Base-by-base conservation (phyloP, 2,888 invertebrate genomes). In the Lasioglossum pauxillum region DNA sequence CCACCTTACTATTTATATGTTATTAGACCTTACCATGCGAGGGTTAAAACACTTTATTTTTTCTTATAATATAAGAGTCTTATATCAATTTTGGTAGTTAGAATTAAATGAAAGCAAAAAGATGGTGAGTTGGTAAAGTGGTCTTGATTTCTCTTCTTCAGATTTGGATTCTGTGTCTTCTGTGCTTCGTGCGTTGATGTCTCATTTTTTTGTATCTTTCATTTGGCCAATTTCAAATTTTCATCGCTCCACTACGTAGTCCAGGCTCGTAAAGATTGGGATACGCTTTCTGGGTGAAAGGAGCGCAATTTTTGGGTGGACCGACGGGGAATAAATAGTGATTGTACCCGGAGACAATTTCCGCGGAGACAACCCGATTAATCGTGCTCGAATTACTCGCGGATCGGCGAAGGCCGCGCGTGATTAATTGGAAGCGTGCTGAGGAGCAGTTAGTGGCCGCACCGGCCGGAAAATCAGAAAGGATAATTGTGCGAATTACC, bases 401-500 rank as follows among this genome's bases (percentile, higher is more conserved):
- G 12, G 83, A 88, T 86, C 81, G 78, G 85, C 76, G 64, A 80
- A 81, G 82, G 75, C 86, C 82, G 83, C 88, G 88, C 53, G 88
- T 86, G 88, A 89, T 89, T 88, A 88, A 89, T 89, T 84, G 83
- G 82, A 49, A 74, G 83, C 83, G 82, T 82, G 85, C 75, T 82
- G 80, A 27, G 85, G 83, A 78, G 78, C 86, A 86, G 89, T 89
- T 88, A 86, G 84, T 82, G 75, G 79, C 80, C 67, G 74, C 80
- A 78, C 86, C 64, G 75, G 88, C 72, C 78, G 80, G 86, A 85
- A 89, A 89, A 86, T 89, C 88, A 84, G 89, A 88, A 86, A 86
- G 89, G 84, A 89, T 89, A 89, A 89, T 89, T 88, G 90, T 83
- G 86, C 88, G 85, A 84, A 88, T 89, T 89, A 83, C 88, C 75